phyloP scores from a whole-genome alignment of 1,140 invertebrate genomes.

The Tenebrio molitor region DNA sequence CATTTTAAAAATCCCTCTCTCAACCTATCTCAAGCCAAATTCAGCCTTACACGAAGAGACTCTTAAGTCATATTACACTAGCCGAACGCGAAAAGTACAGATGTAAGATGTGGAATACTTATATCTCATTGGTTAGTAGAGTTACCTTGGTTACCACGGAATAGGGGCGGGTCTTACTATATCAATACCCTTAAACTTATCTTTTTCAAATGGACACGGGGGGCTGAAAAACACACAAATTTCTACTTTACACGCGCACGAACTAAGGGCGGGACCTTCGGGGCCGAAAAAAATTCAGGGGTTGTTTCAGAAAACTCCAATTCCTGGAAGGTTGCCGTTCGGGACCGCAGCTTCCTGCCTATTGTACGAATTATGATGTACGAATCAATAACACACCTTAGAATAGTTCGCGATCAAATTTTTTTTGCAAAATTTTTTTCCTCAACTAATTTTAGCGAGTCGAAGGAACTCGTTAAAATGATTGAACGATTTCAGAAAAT shows the following conservation, averaged over 20 bases:
- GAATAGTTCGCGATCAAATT: no score
- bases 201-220: slow-evolving; percentile 13
- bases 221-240: slow-evolving; percentile 7
- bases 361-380: no score
- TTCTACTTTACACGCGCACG: background rate
- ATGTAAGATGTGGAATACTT: slow-evolving; percentile 60
- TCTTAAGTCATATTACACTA: slow-evolving; percentile 55
- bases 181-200: slow-evolving; percentile 56
- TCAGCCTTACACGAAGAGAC: slow-evolving; percentile 53
- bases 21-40: slow-evolving; percentile 59
- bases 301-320: no score
- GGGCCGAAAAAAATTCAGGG: no score
- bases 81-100: slow-evolving; percentile 49
- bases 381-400: no score
- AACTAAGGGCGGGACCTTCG: background rate
- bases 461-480: no score
- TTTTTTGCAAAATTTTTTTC: no score
- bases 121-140: slow-evolving; percentile 59
- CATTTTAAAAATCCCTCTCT: slow-evolving; percentile 52
- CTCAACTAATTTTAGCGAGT: no score
- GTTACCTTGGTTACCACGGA: slow-evolving; percentile 60
- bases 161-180: slow-evolving; percentile 51
- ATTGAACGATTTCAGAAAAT: no score
- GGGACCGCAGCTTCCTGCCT: no score
- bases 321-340: no score